Base-by-base conservation (phyloP, 2,113 vertebrate genomes). In the Aegypius monachus region DNA sequence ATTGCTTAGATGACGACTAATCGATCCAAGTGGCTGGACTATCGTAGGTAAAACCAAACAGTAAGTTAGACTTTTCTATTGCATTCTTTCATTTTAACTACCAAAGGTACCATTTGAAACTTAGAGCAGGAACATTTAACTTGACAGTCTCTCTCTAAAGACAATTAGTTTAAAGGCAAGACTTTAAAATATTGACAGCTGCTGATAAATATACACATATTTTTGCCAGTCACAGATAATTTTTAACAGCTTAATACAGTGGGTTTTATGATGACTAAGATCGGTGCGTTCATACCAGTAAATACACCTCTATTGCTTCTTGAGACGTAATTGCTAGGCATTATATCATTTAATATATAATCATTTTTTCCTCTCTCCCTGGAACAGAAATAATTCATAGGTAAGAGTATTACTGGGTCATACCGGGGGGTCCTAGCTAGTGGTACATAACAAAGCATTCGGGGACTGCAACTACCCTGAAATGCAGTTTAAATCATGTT, bases 311-410 rank as follows among this genome's bases (percentile, higher is more conserved):
- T 53, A 63, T 23, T 61, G 32, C 47, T 94, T 86, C 80, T 94
- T 47, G 25, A 87, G 70, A 89, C 9, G 58, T 62, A 63, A 42
- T 58, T 53, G 38, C 32, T 73, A 86, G 38, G 38, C 68, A 82
- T 93, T 72, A 8, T 19, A 83, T 61, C 7, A 90, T 50, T 93
- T 77, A 29, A 61, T 52, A 42, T 9, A 38, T 29, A 75, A 31
- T 25, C 61, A 63, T 74, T 79, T 72, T 53, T 88, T 79, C 22
- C 48, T 68, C 20, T 11, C 13, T 74, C 47, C 17, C 65, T 72
- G 31, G 10, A 96, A 80, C 29, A 84, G 38, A 95, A 97, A 72
- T 86, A 90, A 77, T 77, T 93, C 47, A 91, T n/a, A 90, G 55
- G 47, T 74, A 95, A 94, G 62, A 32, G 20, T 70, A 63, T 56